phyloP scores from a whole-genome alignment of 2,797 vertebrate genomes.

The Pantherophis alleghaniensis region DNA sequence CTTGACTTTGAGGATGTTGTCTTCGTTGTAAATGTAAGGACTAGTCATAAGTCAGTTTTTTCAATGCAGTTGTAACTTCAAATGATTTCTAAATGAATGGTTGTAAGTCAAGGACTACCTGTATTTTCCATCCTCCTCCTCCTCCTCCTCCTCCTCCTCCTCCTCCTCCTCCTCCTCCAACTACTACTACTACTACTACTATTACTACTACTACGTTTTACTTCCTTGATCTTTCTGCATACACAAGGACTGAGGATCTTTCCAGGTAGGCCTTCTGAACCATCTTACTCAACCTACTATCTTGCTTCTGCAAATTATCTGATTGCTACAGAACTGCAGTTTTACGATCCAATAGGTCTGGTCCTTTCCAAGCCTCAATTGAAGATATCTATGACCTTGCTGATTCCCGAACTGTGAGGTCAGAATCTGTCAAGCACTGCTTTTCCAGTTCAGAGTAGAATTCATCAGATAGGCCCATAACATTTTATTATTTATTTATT shows the following conservation, averaged over 20 bases:
- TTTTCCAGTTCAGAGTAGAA: background rate
- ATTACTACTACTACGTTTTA: background rate
- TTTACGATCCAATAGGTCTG: background rate
- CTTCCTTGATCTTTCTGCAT: background rate
- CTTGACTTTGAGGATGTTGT: too few species aligned
- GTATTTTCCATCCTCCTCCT: too few species aligned
- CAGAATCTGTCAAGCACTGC: background rate
- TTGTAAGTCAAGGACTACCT: too few species aligned
- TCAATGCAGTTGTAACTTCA: too few species aligned
- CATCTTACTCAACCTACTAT: background rate
- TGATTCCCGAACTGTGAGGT: background rate
- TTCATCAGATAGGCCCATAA: background rate
- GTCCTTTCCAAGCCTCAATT: background rate
- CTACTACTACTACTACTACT: too few species aligned
- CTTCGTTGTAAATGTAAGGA: too few species aligned
- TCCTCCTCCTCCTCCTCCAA: too few species aligned
- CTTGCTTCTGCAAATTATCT: background rate
- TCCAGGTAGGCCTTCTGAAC: background rate
- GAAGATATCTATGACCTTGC: background rate
- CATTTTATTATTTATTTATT: background rate
- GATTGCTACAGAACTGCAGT: background rate
- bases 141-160: too few species aligned
- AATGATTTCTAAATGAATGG: too few species aligned
- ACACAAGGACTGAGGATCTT: background rate
- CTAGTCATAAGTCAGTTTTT: too few species aligned